Percentiles rank a stretch among this genome's conserved stretches.
Evolutionary conservation across 2,888 invertebrate species (phyloP).

Genomic region (Eurytoma adleriae): DNA sequence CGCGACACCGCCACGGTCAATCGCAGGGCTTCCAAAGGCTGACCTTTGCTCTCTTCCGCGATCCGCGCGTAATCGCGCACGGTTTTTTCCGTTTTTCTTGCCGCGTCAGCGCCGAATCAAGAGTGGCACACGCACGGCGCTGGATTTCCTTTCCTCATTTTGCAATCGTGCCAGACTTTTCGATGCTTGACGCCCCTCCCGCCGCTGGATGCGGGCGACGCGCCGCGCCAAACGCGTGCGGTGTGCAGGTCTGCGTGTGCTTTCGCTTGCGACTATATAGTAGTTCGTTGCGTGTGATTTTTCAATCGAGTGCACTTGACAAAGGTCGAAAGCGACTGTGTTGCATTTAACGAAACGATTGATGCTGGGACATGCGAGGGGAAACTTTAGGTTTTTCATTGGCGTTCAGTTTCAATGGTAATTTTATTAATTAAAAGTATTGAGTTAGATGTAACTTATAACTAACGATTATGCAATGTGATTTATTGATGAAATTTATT

Average conservation of each 20-base stretch:
- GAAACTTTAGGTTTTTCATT: too few relatives aligned
- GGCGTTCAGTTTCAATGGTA: too few relatives aligned
- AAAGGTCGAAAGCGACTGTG: too few relatives aligned
- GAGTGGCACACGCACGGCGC: constrained; percentile 31
- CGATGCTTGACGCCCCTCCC: constrained; percentile 18
- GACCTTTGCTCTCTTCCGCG: not conserved
- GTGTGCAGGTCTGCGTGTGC: constrained; percentile 2
- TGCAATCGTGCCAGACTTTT: constrained; percentile 56
- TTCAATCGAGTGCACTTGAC: not conserved
- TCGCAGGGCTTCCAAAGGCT: constrained; percentile 37
- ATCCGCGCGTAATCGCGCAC: not conserved
- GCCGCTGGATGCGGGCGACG: not conserved
- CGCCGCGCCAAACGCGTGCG: constrained; percentile 52
- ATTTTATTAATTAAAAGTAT: too few relatives aligned
- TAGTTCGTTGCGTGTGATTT: not conserved
- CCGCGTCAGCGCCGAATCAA: constrained; percentile 39
- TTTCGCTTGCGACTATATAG: not conserved
- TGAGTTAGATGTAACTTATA: too few relatives aligned
- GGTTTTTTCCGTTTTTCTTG: not conserved
- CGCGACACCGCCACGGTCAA: too few relatives aligned
- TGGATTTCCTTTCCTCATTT: constrained; percentile 57
- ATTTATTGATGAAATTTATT: too few relatives aligned
- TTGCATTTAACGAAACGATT: too few relatives aligned
- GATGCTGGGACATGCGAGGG: too few relatives aligned
- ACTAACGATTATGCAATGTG: too few relatives aligned